These are phyloP conservation scores for Cryptophagus acutangulus DNA, from an alignment of 2,888 invertebrate species.

Conservation along the genomic window DNA sequence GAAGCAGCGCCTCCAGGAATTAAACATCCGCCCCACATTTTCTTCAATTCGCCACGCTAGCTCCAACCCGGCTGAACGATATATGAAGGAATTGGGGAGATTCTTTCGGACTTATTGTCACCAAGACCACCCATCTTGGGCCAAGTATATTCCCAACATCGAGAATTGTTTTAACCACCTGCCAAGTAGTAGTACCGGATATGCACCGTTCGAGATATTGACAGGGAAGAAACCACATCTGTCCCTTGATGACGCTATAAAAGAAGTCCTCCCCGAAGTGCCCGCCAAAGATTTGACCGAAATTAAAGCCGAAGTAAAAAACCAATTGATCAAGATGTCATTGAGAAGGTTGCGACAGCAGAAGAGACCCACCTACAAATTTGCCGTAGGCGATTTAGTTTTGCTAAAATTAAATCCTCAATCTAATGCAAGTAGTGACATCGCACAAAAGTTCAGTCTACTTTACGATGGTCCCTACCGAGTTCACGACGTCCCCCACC, in stretches of 20 bases:
- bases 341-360: too few species aligned
- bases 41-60: conserved; percentile 17
- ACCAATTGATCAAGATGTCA: too few species aligned
- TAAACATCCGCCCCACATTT: conserved; percentile 3
- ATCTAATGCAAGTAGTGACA: too few species aligned
- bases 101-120: conserved; percentile 14
- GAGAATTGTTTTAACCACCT: conserved; percentile 11
- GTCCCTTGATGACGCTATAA: conserved; percentile 5
- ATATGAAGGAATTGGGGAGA: conserved; percentile 13
- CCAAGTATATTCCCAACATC: neutral
- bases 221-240: conserved; percentile 3
- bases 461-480: too few species aligned
- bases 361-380: too few species aligned
- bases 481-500: too few species aligned
- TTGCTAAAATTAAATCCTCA: too few species aligned
- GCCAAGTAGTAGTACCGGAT: conserved; percentile 14
- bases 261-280: too few species aligned
- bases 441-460: too few species aligned
- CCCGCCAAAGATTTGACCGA: too few species aligned
- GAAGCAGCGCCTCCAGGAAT: conserved; percentile 9
- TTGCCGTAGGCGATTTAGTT: too few species aligned
- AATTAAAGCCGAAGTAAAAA: too few species aligned
- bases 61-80: conserved; percentile 11
- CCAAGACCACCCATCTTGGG: conserved; percentile 11
- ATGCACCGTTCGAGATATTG: conserved; percentile 9